phyloP scores from a whole-genome alignment of 2,113 vertebrate species.

The Megaleporinus macrocephalus region DNA sequence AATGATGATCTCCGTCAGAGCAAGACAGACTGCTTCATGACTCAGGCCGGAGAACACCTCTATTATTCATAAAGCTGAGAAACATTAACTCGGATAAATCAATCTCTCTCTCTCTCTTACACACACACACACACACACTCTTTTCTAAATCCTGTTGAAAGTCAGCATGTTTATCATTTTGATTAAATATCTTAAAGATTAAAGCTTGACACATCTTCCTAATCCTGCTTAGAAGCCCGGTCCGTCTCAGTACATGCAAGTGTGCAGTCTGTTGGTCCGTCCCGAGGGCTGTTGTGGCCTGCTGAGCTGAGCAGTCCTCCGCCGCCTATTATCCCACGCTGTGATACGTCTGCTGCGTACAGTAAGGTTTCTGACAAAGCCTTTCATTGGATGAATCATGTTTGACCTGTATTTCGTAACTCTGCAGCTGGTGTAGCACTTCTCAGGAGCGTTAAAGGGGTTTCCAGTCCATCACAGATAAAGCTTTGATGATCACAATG shows the following conservation, averaged over 20 bases:
- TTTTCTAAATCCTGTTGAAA: conserved; percentile 1
- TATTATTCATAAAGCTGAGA: conserved; percentile 35
- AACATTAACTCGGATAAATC: conserved; percentile 9
- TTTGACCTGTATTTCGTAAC: too few species aligned
- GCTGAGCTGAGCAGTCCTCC: neutral
- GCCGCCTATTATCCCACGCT: neutral
- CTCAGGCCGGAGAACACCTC: neutral
- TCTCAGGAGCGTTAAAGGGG: too few species aligned
- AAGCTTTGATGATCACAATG: too few species aligned
- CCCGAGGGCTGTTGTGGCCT: neutral
- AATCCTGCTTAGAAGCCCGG: neutral
- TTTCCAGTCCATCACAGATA: too few species aligned
- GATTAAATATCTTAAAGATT: conserved; percentile 25
- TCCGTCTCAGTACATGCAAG: neutral
- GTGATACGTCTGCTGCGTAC: neutral
- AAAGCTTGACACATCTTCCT: neutral
- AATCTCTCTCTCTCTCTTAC: neutral
- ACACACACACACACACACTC: neutral
- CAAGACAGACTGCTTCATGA: conserved; percentile 6
- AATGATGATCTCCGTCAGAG: neutral
- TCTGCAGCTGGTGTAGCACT: too few species aligned
- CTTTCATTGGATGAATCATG: neutral
- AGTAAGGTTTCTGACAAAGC: neutral
- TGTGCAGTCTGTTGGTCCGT: neutral
- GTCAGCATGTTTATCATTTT: conserved; percentile 21